These are phyloP conservation scores for Oophaga sylvatica DNA, from an alignment of 2,797 vertebrate species.

Conservation along the genomic window DNA sequence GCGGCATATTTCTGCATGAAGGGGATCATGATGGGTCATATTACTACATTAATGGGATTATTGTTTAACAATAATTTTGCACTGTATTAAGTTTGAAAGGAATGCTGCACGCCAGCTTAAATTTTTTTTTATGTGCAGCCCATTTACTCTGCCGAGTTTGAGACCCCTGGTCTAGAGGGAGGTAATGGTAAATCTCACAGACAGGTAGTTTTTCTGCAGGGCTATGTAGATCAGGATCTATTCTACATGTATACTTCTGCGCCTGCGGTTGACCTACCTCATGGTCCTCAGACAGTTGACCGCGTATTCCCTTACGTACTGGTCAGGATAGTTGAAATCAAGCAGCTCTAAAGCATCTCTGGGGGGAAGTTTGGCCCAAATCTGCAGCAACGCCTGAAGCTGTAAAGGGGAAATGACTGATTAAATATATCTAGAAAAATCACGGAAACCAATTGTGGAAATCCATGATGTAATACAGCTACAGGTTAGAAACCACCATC, in stretches of 20 bases:
- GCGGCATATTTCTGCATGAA: too few species aligned
- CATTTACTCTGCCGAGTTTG: too few species aligned
- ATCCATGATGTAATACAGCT: too few species aligned
- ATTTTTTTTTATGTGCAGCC: too few species aligned
- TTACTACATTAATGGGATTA: too few species aligned
- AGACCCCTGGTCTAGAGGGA: not conserved
- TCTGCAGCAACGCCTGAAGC: slow-evolving; percentile 96
- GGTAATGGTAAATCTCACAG: not conserved
- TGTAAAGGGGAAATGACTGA: slow-evolving; percentile 65
- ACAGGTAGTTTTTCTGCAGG: not conserved
- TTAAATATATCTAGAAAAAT: not conserved
- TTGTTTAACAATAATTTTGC: too few species aligned
- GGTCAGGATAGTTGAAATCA: slow-evolving; percentile 98
- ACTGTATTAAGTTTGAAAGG: too few species aligned
- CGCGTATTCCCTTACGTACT: slow-evolving; percentile 94
- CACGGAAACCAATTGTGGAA: not conserved
- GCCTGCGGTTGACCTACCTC: slow-evolving; percentile 80
- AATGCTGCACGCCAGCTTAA: too few species aligned
- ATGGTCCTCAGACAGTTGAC: slow-evolving; percentile 89
- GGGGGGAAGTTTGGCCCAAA: slow-evolving; percentile 93
- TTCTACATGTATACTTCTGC: not conserved
- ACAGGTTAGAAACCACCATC: too few species aligned
- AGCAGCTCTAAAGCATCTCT: slow-evolving; percentile 93
- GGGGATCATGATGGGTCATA: too few species aligned
- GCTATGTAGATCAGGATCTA: not conserved